A percentile compares a stretch with the other conserved stretches of the same genome.
Conservation (phyloP, 2,797 vertebrate genomes). For the Paguma larvata region DNA sequence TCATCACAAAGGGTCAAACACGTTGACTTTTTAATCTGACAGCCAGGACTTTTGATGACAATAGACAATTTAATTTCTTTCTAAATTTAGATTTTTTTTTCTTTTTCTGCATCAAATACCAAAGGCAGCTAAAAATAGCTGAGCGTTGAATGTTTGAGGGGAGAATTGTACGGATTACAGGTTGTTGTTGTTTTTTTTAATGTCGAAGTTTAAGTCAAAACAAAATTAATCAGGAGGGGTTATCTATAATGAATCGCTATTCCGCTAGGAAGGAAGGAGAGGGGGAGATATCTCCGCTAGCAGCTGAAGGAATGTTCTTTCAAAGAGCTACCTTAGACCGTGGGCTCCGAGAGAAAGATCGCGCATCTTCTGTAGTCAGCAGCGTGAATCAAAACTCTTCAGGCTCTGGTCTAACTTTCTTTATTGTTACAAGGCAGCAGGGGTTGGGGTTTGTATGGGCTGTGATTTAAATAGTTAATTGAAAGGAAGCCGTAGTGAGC, state of each 20-base stretch:
- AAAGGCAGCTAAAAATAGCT: conserved; percentile 85
- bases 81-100: conserved; percentile 85
- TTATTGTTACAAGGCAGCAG: conserved; percentile 82
- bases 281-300: conserved; percentile 71
- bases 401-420: conserved; percentile 82
- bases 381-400: conserved; percentile 86
- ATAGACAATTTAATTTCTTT: conserved; percentile 80
- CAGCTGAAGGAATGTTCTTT: conserved; percentile 83
- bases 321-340: conserved; percentile 82
- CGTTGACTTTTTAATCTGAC: conserved; percentile 76
- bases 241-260: conserved; percentile 90
- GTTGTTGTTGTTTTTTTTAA: conserved; percentile 72
- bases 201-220: conserved; percentile 88
- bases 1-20: conserved; percentile 78
- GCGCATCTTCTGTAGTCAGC: conserved; percentile 85
- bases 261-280: conserved; percentile 77
- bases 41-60: conserved; percentile 85
- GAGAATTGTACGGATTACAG: conserved; percentile 77
- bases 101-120: conserved; percentile 67
- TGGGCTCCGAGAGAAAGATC: conserved; percentile 84
- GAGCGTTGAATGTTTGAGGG: conserved; percentile 50
- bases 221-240: conserved; percentile 89
- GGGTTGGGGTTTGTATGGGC: conserved; percentile 84
- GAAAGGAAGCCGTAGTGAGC: conserved; percentile 87
- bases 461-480: conserved; percentile 90